Evolutionary conservation across 92 coral and sea anemone species (phyloP).

Genomic region (Bergia sp.): DNA sequence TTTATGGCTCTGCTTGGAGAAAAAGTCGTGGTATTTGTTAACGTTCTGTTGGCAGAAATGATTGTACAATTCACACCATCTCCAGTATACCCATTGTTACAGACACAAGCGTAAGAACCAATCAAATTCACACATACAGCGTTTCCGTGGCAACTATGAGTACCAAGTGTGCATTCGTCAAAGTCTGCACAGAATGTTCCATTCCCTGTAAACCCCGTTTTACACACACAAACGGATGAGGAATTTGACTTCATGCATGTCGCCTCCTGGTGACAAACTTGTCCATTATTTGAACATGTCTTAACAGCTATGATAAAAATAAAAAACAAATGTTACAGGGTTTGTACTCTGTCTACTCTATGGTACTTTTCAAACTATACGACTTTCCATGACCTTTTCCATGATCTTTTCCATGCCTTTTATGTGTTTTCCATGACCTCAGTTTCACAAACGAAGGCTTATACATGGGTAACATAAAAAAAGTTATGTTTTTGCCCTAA

Average conservation of each 20-base stretch:
- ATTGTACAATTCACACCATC: conserved; percentile 14
- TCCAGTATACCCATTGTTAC: conserved; percentile 3
- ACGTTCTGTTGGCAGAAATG: not conserved
- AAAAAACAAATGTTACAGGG: no score
- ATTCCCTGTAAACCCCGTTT: conserved; percentile 31
- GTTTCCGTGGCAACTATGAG: conserved; percentile 13
- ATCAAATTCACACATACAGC: conserved; percentile 5
- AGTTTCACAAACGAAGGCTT: no score
- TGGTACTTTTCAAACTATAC: no score
- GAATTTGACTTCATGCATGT: not conserved
- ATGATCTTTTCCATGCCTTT: no score
- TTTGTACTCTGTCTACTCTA: no score
- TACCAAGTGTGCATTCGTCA: not conserved
- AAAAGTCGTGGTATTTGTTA: not conserved
- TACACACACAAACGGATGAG: conserved; percentile 13
- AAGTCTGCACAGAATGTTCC: conserved; percentile 30
- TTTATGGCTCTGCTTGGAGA: not conserved
- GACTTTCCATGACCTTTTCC: no score
- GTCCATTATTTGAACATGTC: conserved; percentile 7
- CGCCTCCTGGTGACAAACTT: conserved; percentile 25
- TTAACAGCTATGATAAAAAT: not conserved
- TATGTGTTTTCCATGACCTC: no score
- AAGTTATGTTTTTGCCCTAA: no score
- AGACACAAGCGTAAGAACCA: conserved; percentile 20
- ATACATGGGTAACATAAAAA: no score